Evolutionary conservation across 2,888 invertebrate species (phyloP), one percentile per base, ranked within the genome.

Genomic region (Drosophila peninsularis): DNA sequence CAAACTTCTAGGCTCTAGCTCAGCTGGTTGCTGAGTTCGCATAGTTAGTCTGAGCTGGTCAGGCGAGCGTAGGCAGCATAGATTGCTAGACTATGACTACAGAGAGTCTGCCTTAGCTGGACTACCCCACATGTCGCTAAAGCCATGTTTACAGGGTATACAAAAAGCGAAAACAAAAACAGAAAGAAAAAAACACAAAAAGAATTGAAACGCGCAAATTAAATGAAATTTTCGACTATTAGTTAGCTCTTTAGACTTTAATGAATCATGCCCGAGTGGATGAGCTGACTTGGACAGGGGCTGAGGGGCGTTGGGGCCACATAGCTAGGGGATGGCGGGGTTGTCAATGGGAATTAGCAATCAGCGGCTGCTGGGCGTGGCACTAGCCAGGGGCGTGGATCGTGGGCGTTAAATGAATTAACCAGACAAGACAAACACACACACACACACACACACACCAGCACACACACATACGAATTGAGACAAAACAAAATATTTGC

Each of bases 231-330:
- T 82, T 82, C 70, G 77, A 77, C 82, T 80, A 82, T 80, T 85
- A 76, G 77, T 76, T 69, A 66, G 86, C 83, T 83, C 78, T 86
- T 82, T 76, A 82, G 83, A 82, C 80, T 85, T 82, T 72, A 85
- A 82, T 82, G 82, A 82, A 82, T 82, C 82, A 82, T 82, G 76
- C 30, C 47, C 45, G 64, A 47, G 27, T 65, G 50, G 37, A 37
- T 45, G 36, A 36, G 36, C 36, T 32, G 54, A 21, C 32, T 53
- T 53, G 41, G 17, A 14, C 9, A 1, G 9, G 0, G 42, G 17
- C 13, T 1, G 19, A 5, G 41, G 41, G 27, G 17, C 5, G 32
- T 41, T 17, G 24, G 21, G 9, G 17, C 21, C 3, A 13, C n/a
- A 9, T 6, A 13, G 11, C 1, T 6, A n/a, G 11, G 9, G 5